These are phyloP conservation scores for Drosophila anceps DNA, from an alignment of 2,888 invertebrate species.

Conservation along the genomic window DNA sequence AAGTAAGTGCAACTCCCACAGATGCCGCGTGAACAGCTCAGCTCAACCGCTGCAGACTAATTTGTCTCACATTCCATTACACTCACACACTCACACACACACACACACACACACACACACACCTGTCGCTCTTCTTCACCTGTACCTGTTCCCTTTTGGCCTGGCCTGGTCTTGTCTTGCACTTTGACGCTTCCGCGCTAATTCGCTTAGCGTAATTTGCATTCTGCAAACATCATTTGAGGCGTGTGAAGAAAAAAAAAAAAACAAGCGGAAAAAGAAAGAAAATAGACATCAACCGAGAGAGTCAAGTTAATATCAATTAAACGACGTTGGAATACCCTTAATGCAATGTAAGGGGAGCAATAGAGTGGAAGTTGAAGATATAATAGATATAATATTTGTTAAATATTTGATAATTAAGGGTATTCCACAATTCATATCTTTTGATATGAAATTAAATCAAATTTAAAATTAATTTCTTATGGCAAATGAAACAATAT, in stretches of 20 bases:
- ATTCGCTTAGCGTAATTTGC: constrained; percentile 76
- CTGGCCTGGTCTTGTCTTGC: constrained; percentile 42
- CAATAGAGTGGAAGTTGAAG: neutral
- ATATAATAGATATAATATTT: too few species aligned
- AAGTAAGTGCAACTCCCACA: constrained; percentile 26
- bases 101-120: constrained; percentile 32
- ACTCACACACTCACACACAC: constrained; percentile 10
- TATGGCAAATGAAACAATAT: too few species aligned
- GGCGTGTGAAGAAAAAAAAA: constrained; percentile 59
- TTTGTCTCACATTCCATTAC: constrained; percentile 66
- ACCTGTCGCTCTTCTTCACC: constrained; percentile 5
- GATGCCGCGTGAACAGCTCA: constrained; percentile 34
- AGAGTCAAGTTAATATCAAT: constrained; percentile 12
- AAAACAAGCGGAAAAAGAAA: neutral
- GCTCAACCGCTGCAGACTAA: constrained; percentile 49
- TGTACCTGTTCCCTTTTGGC: neutral
- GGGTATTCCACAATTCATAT: too few species aligned
- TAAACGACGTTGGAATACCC: constrained; percentile 21
- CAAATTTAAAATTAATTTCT: too few species aligned
- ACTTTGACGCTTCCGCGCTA: constrained; percentile 73
- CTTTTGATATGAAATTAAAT: too few species aligned
- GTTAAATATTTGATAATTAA: too few species aligned
- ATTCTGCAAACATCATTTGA: constrained; percentile 69
- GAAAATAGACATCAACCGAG: constrained; percentile 3
- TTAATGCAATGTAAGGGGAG: neutral